Percentiles rank a stretch among this genome's conserved stretches.
These are phyloP conservation scores for Oreortyx pictus DNA, from an alignment of 2,797 vertebrate genomes.

Conservation along the genomic window DNA sequence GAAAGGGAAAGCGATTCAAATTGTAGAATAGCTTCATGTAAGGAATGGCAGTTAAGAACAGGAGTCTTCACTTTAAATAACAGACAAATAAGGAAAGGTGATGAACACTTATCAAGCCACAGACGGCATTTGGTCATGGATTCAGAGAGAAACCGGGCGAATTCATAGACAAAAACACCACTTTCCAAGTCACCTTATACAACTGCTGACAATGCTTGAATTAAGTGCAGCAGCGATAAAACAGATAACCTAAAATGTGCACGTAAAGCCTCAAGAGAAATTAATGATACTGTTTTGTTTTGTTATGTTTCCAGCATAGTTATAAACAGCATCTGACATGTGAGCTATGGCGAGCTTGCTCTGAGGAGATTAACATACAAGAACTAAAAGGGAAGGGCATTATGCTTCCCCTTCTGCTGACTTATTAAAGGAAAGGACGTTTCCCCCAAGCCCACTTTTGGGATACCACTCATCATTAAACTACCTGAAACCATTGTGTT, in stretches of 20 bases:
- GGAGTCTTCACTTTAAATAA: neutral
- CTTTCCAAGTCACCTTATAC: neutral
- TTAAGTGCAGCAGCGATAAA: neutral
- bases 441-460: neutral
- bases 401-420: slow-evolving; percentile 22
- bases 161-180: neutral
- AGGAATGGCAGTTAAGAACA: neutral
- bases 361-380: slow-evolving; percentile 40
- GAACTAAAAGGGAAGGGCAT: slow-evolving; percentile 44
- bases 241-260: neutral
- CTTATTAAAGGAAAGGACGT: neutral
- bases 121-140: neutral
- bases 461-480: neutral
- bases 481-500: neutral
- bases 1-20: neutral
- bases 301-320: slow-evolving; percentile 27
- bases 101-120: neutral
- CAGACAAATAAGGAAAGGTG: neutral
- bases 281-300: slow-evolving; percentile 16
- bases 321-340: slow-evolving; percentile 66
- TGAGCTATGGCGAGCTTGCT: slow-evolving; percentile 39
- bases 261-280: slow-evolving; percentile 40
- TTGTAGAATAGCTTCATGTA: neutral
- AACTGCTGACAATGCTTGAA: neutral
- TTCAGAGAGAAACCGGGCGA: neutral